Conservation (phyloP, 30 jellyfish, hydroid and myxozoan genomes). For the Aurelia aurita region DNA sequence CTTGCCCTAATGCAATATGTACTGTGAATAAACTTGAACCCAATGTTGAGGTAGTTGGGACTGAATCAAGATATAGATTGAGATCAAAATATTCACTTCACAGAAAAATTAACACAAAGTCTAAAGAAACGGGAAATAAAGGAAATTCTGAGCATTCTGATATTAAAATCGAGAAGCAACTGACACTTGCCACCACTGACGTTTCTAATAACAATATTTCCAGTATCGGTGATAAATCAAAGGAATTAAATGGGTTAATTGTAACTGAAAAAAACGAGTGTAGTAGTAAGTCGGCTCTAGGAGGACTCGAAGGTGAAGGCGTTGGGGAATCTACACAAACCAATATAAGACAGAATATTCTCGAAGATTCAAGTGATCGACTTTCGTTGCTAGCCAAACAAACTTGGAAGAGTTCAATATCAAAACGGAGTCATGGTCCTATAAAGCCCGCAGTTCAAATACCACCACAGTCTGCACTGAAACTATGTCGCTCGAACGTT, state of each 20-base stretch:
- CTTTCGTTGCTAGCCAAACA: constrained; percentile 33
- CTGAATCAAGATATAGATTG: not conserved
- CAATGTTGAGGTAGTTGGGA: not conserved
- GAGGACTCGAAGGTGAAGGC: not conserved
- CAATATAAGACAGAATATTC: not conserved
- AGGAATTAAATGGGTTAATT: too few relatives aligned
- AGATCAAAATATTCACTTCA: too few relatives aligned
- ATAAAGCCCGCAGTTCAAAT: too few relatives aligned
- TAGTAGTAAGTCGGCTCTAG: not conserved
- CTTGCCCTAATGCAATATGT: not conserved
- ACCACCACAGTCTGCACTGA: too few relatives aligned
- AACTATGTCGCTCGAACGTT: too few relatives aligned
- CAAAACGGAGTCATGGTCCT: not conserved
- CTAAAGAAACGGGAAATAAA: not conserved
- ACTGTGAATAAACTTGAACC: not conserved
- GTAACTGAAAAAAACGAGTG: not conserved
- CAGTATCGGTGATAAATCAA: not conserved
- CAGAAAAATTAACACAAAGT: not conserved
- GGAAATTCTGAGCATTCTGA: too few relatives aligned
- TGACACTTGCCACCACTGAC: not conserved
- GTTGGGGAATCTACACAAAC: not conserved
- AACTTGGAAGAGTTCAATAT: constrained; percentile 27
- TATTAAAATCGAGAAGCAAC: too few relatives aligned
- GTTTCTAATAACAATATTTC: not conserved
- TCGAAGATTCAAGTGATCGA: constrained; percentile 28